phyloP scores from a whole-genome alignment of 2,797 vertebrate genomes.

The Enteromius viviparus region DNA sequence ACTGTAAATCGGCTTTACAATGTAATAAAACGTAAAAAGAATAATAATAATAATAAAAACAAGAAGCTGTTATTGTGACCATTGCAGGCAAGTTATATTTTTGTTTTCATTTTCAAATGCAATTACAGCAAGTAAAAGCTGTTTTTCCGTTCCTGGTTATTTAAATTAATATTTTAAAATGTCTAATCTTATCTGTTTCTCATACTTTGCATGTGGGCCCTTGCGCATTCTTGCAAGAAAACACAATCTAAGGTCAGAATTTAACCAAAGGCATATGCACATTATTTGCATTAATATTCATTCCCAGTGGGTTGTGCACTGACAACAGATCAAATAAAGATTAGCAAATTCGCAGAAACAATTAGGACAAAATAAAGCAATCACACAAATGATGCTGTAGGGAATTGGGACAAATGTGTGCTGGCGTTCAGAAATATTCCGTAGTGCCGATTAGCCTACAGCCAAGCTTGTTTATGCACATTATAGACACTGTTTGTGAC shows the following conservation, averaged over 20 bases:
- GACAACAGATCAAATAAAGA: slow-evolving; percentile 34
- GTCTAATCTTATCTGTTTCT: slow-evolving; percentile 24
- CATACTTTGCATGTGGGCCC: slow-evolving; percentile 13
- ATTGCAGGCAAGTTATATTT: neutral
- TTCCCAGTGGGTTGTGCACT: neutral
- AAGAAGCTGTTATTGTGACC: slow-evolving; percentile 12
- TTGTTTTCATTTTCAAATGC: slow-evolving; percentile 17
- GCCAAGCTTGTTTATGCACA: slow-evolving; percentile 32
- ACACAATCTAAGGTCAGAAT: slow-evolving; percentile 38
- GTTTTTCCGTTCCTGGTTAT: neutral
- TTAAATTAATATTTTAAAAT: slow-evolving; percentile 12
- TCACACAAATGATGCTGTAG: slow-evolving; percentile 13
- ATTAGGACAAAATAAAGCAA: slow-evolving; percentile 32
- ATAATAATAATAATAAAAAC: neutral
- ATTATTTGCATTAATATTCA: slow-evolving; percentile 24
- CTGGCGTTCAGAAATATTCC: neutral
- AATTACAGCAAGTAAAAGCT: neutral
- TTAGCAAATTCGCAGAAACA: slow-evolving; percentile 19
- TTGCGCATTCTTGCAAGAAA: slow-evolving; percentile 36
- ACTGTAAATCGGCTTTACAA: slow-evolving; percentile 1
- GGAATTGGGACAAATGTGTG: slow-evolving; percentile 5
- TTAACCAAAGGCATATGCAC: slow-evolving; percentile 23
- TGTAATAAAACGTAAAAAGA: neutral
- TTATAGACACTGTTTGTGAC: slow-evolving; percentile 14
- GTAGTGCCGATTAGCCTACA: neutral